Conservation (phyloP, 1,140 invertebrate species). For the Rhopalosiphum padi region DNA sequence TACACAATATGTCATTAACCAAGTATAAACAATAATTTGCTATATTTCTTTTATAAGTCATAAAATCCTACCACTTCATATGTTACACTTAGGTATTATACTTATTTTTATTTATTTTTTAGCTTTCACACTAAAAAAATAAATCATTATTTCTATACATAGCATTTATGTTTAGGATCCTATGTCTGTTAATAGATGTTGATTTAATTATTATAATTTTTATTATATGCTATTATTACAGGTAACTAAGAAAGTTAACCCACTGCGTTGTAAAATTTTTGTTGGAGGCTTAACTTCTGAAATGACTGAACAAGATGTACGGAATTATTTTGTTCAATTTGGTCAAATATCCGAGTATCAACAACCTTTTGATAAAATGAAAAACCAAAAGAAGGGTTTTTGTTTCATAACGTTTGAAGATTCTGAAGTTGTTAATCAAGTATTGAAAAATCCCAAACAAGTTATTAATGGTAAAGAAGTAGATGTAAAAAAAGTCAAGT, state of each 20-base stretch:
- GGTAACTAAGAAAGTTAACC: slow-evolving; percentile 68
- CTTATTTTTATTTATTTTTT: neutral
- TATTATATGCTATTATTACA: neutral
- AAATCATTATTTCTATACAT: too few species aligned
- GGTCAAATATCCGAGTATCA: slow-evolving; percentile 73
- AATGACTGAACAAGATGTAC: slow-evolving; percentile 72
- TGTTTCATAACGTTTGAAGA: slow-evolving; percentile 75
- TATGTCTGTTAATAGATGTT: neutral
- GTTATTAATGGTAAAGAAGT: slow-evolving; percentile 72
- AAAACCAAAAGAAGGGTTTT: slow-evolving; percentile 73
- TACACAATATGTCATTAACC: neutral
- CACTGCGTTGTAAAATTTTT: slow-evolving; percentile 71
- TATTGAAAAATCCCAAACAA: slow-evolving; percentile 72
- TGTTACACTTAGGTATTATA: neutral
- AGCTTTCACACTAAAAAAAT: too few species aligned
- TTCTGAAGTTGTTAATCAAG: slow-evolving; percentile 70
- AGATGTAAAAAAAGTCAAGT: slow-evolving; percentile 67
- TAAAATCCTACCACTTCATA: neutral
- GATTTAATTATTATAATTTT: neutral
- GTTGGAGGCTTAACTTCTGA: slow-evolving; percentile 74
- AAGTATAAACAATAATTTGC: too few species aligned
- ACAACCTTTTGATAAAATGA: slow-evolving; percentile 75
- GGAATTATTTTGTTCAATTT: slow-evolving; percentile 70
- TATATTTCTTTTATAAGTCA: neutral
- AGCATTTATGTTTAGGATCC: neutral